A percentile compares a stretch with the other conserved stretches of the same genome.
Evolutionary conservation across 2,888 invertebrate genomes (phyloP).

Genomic region (Hoplodrina blanda): DNA sequence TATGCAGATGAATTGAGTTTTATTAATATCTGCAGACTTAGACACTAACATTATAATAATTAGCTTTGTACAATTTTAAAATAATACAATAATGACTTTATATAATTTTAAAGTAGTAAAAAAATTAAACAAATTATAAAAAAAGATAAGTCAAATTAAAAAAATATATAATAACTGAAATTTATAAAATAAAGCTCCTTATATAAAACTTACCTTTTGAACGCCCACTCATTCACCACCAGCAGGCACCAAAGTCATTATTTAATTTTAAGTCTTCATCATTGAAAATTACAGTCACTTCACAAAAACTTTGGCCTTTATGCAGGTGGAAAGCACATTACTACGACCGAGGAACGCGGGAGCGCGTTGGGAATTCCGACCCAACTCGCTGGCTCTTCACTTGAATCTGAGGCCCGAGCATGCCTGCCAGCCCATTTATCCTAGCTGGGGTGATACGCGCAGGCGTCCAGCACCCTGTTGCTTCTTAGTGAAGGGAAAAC

Average conservation of each 20-base stretch:
- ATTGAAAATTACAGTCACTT: conserved; percentile 67
- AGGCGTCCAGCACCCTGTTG: conserved; percentile 90
- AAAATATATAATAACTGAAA: neutral
- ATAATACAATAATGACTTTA: neutral
- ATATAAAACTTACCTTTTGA: conserved; percentile 77
- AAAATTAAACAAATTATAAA: neutral
- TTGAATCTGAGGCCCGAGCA: conserved; percentile 79
- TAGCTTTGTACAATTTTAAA: neutral
- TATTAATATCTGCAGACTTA: conserved; percentile 2
- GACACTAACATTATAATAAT: neutral
- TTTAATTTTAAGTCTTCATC: conserved; percentile 75
- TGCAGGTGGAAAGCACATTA: conserved; percentile 74
- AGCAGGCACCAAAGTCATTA: conserved; percentile 71
- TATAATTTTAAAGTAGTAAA: neutral
- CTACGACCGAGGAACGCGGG: conserved; percentile 71
- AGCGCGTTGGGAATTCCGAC: conserved; percentile 66
- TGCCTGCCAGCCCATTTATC: conserved; percentile 81
- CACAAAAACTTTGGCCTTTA: conserved; percentile 70
- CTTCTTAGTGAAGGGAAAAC: conserved; percentile 78
- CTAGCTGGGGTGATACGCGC: conserved; percentile 84
- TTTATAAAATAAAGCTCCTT: neutral
- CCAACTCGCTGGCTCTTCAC: conserved; percentile 77
- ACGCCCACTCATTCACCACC: conserved; percentile 63
- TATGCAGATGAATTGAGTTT: conserved; percentile 3
- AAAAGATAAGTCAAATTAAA: neutral